phyloP scores from a whole-genome alignment of 2,888 invertebrate species.

The Thyatira batis region DNA sequence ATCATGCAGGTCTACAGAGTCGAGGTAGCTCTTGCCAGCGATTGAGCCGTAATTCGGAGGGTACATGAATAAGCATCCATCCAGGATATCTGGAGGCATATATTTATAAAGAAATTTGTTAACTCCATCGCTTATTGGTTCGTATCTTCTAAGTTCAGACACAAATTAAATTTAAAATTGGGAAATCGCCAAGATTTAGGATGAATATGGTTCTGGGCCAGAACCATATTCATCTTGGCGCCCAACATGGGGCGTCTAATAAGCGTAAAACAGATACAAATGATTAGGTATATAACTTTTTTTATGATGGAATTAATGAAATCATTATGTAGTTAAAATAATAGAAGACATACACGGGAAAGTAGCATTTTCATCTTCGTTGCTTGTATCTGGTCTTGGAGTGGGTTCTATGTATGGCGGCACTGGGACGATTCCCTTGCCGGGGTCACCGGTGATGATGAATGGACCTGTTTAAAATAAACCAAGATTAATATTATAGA shows the following conservation, averaged over 20 bases:
- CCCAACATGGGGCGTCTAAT: no score
- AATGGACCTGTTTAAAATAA: slow-evolving; percentile 59
- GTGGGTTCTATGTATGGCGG: slow-evolving; percentile 71
- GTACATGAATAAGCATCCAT: slow-evolving; percentile 72
- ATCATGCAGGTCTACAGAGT: slow-evolving; percentile 64
- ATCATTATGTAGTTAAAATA: not conserved
- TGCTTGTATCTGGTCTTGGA: slow-evolving; percentile 53
- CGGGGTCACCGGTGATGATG: slow-evolving; percentile 70
- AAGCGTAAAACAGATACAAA: no score
- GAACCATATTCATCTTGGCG: no score
- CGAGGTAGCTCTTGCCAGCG: slow-evolving; percentile 73
- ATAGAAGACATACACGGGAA: slow-evolving; percentile 56
- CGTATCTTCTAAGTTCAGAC: no score
- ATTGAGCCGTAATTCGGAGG: slow-evolving; percentile 79
- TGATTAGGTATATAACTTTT: no score
- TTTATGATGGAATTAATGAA: no score
- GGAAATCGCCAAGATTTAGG: no score
- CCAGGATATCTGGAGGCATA: slow-evolving; percentile 52
- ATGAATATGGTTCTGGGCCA: no score
- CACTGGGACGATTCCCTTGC: slow-evolving; percentile 58
- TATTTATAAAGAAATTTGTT: not conserved
- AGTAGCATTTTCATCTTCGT: slow-evolving; percentile 61
- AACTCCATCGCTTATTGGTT: no score
- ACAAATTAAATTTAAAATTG: no score
- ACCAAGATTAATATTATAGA: no score